Conservation (phyloP, 1,140 invertebrate genomes). For the Palaemon carinicauda region DNA sequence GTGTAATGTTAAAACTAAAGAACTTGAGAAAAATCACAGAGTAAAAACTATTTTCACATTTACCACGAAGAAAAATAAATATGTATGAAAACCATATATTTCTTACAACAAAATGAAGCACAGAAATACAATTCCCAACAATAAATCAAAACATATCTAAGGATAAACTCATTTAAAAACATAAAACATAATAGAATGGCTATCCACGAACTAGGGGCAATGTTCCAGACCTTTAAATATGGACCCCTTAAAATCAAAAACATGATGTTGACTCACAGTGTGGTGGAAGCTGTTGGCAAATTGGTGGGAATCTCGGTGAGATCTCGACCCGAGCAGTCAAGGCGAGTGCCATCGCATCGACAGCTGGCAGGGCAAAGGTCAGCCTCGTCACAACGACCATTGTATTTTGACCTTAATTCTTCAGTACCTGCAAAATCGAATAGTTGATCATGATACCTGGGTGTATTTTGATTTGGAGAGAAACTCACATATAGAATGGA, state of each 20-base stretch:
- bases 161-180: too few species aligned
- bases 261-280: constrained; percentile 68
- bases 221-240: background rate
- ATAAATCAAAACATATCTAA: too few species aligned
- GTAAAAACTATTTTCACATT: too few species aligned
- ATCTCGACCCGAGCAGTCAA: constrained; percentile 87
- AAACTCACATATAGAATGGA: too few species aligned
- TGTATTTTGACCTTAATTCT: constrained; percentile 46
- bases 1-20: too few species aligned
- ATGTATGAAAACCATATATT: too few species aligned
- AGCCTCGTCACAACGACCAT: constrained; percentile 48
- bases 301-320: constrained; percentile 86
- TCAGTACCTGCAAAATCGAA: constrained; percentile 33
- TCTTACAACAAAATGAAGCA: too few species aligned
- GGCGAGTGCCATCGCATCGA: constrained; percentile 84
- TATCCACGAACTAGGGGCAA: background rate
- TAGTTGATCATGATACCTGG: background rate
- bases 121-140: too few species aligned
- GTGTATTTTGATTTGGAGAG: background rate
- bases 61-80: too few species aligned
- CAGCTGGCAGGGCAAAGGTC: constrained; percentile 80
- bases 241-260: background rate
- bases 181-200: too few species aligned
- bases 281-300: constrained; percentile 89
- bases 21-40: too few species aligned